Evolutionary conservation across 2,797 vertebrate genomes (phyloP).

Genomic region (Sphaeramia orbicularis): DNA sequence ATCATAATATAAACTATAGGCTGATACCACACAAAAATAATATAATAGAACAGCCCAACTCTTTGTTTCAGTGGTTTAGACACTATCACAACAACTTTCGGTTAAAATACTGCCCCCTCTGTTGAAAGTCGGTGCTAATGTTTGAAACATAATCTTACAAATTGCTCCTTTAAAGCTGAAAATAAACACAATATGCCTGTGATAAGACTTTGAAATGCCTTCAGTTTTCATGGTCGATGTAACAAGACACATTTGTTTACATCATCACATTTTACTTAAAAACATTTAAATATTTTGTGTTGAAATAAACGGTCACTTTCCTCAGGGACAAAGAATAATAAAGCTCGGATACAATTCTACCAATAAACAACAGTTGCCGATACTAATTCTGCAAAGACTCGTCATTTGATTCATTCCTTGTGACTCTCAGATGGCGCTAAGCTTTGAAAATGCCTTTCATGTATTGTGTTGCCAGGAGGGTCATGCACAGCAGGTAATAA

Average conservation of each 20-base stretch:
- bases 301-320: conserved; percentile 8
- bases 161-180: conserved; percentile 1
- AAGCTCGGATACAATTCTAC: neutral
- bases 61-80: too few species aligned
- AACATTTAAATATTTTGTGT: neutral
- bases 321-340: neutral
- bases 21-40: too few species aligned
- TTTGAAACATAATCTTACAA: conserved; percentile 6
- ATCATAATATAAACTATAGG: too few species aligned
- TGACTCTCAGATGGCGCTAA: conserved; percentile 28
- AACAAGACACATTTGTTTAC: neutral
- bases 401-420: conserved; percentile 22
- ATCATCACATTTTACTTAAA: neutral
- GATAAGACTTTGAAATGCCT: neutral
- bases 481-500: conserved; percentile 61
- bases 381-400: conserved; percentile 27
- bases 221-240: neutral
- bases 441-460: conserved; percentile 61
- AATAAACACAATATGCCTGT: conserved; percentile 15
- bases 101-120: too few species aligned
- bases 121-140: too few species aligned
- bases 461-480: conserved; percentile 46
- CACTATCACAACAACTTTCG: too few species aligned
- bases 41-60: too few species aligned
- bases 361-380: conserved; percentile 17